Conservation (phyloP, 2,113 vertebrate species). For the Glaucidium brasilianum region DNA sequence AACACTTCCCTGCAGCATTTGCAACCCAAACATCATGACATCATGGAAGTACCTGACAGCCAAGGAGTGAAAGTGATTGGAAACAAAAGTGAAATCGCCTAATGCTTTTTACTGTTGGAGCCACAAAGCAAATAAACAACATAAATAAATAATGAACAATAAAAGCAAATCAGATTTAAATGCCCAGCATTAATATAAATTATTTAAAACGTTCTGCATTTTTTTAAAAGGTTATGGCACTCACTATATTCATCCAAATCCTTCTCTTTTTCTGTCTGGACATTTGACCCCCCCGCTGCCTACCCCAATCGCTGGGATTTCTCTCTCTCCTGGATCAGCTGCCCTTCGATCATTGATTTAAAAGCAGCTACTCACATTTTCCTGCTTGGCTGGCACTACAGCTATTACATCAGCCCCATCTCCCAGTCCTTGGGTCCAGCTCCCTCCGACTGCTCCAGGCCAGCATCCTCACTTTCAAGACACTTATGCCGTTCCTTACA, state of each 20-base stretch:
- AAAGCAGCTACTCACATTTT: neutral
- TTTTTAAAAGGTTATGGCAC: neutral
- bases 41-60: slow-evolving; percentile 15
- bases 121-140: neutral
- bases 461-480: neutral
- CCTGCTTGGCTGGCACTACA: neutral
- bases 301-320: accelerated
- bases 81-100: neutral
- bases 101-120: neutral
- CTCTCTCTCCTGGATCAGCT: neutral
- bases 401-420: slow-evolving; percentile 40
- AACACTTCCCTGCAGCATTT: slow-evolving; percentile 31
- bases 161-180: neutral
- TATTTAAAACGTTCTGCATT: neutral
- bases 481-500: neutral
- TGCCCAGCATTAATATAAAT: neutral
- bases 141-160: slow-evolving; percentile 18
- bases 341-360: neutral
- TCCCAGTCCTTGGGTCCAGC: neutral
- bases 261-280: neutral
- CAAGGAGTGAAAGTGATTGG: neutral
- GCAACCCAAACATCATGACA: slow-evolving; percentile 41
- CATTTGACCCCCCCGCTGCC: neutral
- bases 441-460: neutral
- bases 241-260: neutral